Evolutionary conservation across 1,140 invertebrate species (phyloP), one percentile per base, ranked within the genome.

Genomic region (Gonioctena quinquepunctata): DNA sequence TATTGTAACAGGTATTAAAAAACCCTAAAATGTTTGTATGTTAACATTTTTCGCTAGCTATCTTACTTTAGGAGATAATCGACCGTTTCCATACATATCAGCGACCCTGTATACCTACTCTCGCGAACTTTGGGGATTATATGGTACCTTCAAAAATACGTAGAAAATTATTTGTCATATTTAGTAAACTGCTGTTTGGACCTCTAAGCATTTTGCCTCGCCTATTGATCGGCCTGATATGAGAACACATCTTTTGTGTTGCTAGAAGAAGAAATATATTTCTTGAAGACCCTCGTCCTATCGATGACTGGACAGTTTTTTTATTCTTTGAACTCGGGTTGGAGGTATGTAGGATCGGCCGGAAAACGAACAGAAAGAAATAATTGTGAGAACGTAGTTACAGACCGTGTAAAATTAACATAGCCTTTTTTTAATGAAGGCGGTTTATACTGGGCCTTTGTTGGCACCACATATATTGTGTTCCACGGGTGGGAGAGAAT

Each of bases 361-460:
- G 33, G 33, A 42, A 42, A 42, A 42, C 11, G 33, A 42, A 42
- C 33, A 42, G 13, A 42, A 42, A 42, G 16, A 42, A 42, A 23
- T 57, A 25, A 57, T 57, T 57, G 54, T 57, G 54, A 22, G 54
- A 57, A 57, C 25, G 54, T 57, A 21, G 21, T 57, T 57, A 57
- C 54, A 57, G 25, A 57, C 18, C 54, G 54, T 57, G 54, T 57
- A 57, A 22, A 57, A 57, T 57, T 57, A 57, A 23, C 21, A 57
- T 23, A 57, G 25, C 13, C 13, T 57, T 21, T 57, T 57, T 57
- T 57, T 57, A 57, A 57, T 16, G 54, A 57, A 23, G 54, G 21
- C 21, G 54, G 25, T 57, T 42, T 42, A n/a, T 42, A 42, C 33
- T 13, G 33, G 33, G 33, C 16, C 33, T 42, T 42, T 42, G 33